Base-by-base conservation (phyloP, 1,140 invertebrate species). In the Oedothorax gibbosus region DNA sequence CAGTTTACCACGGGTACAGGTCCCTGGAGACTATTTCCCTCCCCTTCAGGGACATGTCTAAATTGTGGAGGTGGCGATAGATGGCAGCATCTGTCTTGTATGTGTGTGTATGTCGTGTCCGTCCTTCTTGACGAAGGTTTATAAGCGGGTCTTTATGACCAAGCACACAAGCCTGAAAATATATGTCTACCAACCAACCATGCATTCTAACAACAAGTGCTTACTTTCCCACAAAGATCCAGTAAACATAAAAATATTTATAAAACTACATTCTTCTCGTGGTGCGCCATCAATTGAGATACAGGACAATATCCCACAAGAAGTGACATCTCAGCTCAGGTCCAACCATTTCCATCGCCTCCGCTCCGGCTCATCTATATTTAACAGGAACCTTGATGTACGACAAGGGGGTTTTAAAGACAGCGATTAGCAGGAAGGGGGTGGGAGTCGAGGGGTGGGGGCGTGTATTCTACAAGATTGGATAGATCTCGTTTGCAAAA, bases 371-470 rank as follows among this genome's bases (percentile, higher is more conserved):
- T 75, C 72, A 75, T 75, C 56, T 57, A 75, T 75, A 21, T 75
- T 75, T 75, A 75, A 75, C 72, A 75, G 60, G 72, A 75, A 60
- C 49, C 60, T 75, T 75, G 72, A 75, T 75, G 72, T 75, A 75
- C 72, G 72, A 75, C 60, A 53, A 9, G 56, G 54, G 35, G 35
- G 35, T 35, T 60, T 60, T 75, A 75, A 75, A 75, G 72, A 75
- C 35, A 56, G 49, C 72, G 72, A 75, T 75, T 75, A 75, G 72
- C 72, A 75, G 72, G 35, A 57, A 56, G 21, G 15, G 15, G 54
- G 21, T 7, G n/a, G 5, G 64, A 21, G 64, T n/a, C n/a, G 64
- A 21, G 0, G 64, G 14, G 18, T 8, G 68, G 68, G 54, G 72
- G 72, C 72, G 72, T 56, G 72, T 75, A 51, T 66, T 75, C 35